Base-by-base conservation (phyloP, 2,888 invertebrate species). In the Seira musarum region DNA sequence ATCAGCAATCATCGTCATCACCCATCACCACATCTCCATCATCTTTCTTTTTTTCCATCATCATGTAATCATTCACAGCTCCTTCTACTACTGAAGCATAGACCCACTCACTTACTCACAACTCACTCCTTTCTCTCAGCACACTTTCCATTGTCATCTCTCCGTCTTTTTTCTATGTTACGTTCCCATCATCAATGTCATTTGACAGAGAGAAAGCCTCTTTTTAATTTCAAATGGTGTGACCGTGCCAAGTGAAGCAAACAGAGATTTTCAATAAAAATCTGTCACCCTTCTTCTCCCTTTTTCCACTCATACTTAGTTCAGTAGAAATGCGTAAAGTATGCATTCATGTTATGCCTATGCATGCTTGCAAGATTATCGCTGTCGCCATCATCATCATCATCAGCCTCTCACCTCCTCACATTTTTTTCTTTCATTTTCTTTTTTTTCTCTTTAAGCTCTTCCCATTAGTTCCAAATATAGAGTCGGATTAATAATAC, bases 161-260 rank as follows among this genome's bases (percentile, higher is more conserved):
- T 65, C 53, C 65, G 2, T 49, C 15, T 30, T 73, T 53, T 66
- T 21, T 25, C 8, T n/a, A n/a, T n/a, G n/a, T n/a, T n/a, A n/a
- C n/a, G n/a, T 61, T 60, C 49, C 60, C 25, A 40, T 71, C 76
- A 77, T 77, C 72, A 69, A 69, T 71, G 75, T 64, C 72, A 68
- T 61, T 69, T 69, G 57, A 65, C 69, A 30, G 49, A 61, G 64
- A 57, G 77, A 17, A 15, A 63, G 68, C 5, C 72, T 81, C 81
- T 83, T 83, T 83, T 81, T 83, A 83, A 83, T 83, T 83, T 83
- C 78, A 81, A 81, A 82, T 82, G 84, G 82, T 84, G 84, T 82
- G 83, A 84, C 77, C 80, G 80, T 83, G 84, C 84, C 83, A 84
- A 83, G 74, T 84, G 84, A 84, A 84, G 83, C 84, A 84, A 84